Conservation (phyloP, 2,113 vertebrate genomes). For the Origma solitaria region DNA sequence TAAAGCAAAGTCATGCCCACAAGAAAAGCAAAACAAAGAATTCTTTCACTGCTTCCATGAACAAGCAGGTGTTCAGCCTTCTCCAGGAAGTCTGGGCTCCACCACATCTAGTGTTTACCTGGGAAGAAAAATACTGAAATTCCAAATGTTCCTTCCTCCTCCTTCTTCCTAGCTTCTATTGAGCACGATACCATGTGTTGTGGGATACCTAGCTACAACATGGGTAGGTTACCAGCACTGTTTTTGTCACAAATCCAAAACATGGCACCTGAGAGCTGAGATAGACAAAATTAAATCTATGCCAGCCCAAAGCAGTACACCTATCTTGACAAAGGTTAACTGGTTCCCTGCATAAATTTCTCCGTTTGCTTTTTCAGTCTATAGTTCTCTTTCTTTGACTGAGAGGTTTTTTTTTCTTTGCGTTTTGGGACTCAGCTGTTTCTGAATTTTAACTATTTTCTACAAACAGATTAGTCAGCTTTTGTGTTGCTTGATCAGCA, state of each 20-base stretch:
- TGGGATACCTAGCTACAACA: background rate
- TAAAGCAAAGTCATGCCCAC: background rate
- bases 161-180: background rate
- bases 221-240: rapidly evolving
- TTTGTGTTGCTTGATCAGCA: background rate
- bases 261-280: background rate
- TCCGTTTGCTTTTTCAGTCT: background rate
- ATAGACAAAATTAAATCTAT: background rate
- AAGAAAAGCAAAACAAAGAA: background rate
- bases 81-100: background rate
- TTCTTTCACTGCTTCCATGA: rapidly evolving
- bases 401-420: background rate
- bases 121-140: background rate
- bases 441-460: background rate
- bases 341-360: background rate
- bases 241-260: background rate
- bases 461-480: background rate
- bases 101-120: rapidly evolving
- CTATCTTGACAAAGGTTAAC: background rate
- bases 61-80: background rate
- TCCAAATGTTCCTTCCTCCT: background rate
- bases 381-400: background rate
- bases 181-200: background rate
- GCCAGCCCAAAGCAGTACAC: background rate
- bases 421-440: background rate